Evolutionary conservation across 1,140 invertebrate species (phyloP), one percentile per base, ranked within the genome.

Genomic region (Euura lappo): DNA sequence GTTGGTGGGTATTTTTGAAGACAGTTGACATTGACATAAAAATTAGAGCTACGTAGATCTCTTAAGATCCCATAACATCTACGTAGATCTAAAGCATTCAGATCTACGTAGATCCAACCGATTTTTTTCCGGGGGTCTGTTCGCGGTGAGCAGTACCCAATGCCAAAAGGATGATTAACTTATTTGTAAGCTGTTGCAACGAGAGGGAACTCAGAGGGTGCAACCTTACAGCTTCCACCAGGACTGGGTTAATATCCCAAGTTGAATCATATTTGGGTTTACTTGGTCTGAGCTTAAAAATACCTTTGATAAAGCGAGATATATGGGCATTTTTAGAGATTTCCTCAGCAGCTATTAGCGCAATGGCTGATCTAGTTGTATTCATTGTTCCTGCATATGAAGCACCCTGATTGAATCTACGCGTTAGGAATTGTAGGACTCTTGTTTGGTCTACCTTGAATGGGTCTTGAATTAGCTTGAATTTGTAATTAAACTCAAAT

Each of bases 251-350:
- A 4, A 44, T 28, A 64, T 76, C 69, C 75, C 75, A 73, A n/a
- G 71, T 71, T 7, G n/a, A 65, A 10, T 46, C 65, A 47, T 75
- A 75, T 45, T 65, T 70, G 2, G 74, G 44, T 28, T 65, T 70
- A 13, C 28, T 28, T 28, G 28, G 28, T 28, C 28, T 28, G 28
- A 28, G 28, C 28, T 28, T 28, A 28, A 73, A 77, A 4, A 79
- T 73, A 45, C 78, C 83, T 74, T 80, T 83, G 66, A 82, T 73
- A 72, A 81, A 80, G 67, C 79, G 44, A 46, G 76, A 76, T 4
- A 83, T 65, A 7, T 67, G 13, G 2, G 70, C 43, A 67, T 83
- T 46, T 6, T 65, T 46, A 2, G 71, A 67, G 6, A 78, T 70
- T 10, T 69, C 68, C 51, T 73, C 13, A 2, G 44, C n/a, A 45